These are phyloP conservation scores for Morone chrysops DNA, from an alignment of 2,113 vertebrate species.

Conservation along the genomic window DNA sequence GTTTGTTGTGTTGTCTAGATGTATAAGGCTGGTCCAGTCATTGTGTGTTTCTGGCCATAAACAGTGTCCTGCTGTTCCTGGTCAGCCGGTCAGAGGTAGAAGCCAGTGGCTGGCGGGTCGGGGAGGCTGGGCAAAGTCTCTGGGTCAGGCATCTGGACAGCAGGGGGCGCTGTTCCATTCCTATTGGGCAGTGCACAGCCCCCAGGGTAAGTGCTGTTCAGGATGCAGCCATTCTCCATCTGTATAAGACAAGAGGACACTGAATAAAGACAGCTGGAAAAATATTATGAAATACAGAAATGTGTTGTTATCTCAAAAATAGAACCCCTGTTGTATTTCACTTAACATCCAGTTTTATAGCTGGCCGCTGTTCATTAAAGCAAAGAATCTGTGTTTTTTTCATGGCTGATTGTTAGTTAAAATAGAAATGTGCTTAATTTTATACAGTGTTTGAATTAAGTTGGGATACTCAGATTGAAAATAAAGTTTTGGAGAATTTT, in stretches of 20 bases:
- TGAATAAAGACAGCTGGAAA: neutral
- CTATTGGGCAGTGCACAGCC: conserved; percentile 65
- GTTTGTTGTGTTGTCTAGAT: conserved; percentile 31
- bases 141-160: conserved; percentile 58
- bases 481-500: neutral
- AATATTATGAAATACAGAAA: neutral
- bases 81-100: conserved; percentile 77
- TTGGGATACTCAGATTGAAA: too few relatives aligned
- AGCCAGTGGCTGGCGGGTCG: conserved; percentile 70
- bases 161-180: conserved; percentile 61
- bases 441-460: neutral
- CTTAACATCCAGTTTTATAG: neutral
- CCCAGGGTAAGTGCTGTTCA: conserved; percentile 57
- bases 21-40: conserved; percentile 75
- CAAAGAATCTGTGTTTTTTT: neutral
- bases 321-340: neutral
- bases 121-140: conserved; percentile 66
- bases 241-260: conserved; percentile 17
- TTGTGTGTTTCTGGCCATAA: conserved; percentile 46
- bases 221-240: conserved; percentile 78
- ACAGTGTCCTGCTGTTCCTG: conserved; percentile 41
- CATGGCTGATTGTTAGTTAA: neutral
- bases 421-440: neutral
- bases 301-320: neutral
- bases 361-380: neutral